phyloP scores from a whole-genome alignment of 2,797 vertebrate species.

The Psittacula echo region DNA sequence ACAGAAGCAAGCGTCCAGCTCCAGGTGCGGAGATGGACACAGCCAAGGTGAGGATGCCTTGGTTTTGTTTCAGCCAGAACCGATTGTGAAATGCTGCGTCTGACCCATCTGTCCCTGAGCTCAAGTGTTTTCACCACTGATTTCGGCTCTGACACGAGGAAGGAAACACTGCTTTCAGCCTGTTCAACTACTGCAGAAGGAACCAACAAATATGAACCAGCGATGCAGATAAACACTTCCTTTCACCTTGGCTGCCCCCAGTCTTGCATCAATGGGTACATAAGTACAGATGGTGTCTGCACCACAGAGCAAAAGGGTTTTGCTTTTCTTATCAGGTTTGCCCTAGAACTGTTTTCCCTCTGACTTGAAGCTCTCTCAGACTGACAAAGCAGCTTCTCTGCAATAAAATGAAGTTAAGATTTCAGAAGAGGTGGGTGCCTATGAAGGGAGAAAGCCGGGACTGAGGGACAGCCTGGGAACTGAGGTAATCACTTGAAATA shows the following conservation, averaged over 20 bases:
- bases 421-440: neutral
- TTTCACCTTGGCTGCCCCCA: neutral
- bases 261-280: accelerated
- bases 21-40: neutral
- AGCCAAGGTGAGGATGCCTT: neutral
- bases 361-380: accelerated
- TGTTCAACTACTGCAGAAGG: neutral
- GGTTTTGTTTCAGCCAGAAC: neutral
- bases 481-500: neutral
- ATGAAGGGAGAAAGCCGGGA: neutral
- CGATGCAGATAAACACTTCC: neutral
- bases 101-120: neutral
- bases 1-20: neutral
- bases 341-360: neutral
- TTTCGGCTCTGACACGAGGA: neutral
- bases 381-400: neutral
- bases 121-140: neutral
- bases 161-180: neutral
- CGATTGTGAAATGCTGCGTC: neutral
- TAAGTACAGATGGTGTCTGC: accelerated
- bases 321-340: neutral
- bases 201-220: neutral
- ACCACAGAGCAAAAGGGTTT: accelerated
- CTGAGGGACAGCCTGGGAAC: neutral
- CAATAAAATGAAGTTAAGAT: neutral